These are phyloP conservation scores for Lycaena phlaeas DNA, from an alignment of 2,888 invertebrate genomes.

Conservation along the genomic window DNA sequence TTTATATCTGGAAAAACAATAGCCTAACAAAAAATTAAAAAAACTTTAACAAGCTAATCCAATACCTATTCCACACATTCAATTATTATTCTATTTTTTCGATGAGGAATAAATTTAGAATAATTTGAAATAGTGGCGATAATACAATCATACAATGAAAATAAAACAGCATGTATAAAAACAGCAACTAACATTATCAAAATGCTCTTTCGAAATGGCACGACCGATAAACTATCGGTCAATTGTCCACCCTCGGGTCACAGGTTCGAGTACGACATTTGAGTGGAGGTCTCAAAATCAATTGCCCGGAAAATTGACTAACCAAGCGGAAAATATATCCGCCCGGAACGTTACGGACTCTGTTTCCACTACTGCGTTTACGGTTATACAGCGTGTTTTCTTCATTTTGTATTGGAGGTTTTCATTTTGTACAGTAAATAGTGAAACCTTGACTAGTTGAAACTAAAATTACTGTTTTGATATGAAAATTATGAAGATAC, in stretches of 20 bases:
- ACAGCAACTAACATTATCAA: slow-evolving; percentile 51
- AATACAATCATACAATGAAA: too few relatives aligned
- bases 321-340: slow-evolving; percentile 70
- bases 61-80: too few relatives aligned
- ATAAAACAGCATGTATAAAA: slow-evolving; percentile 21
- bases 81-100: too few relatives aligned
- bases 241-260: slow-evolving; percentile 37
- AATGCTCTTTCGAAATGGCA: slow-evolving; percentile 51
- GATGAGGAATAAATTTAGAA: too few relatives aligned
- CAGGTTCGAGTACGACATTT: slow-evolving; percentile 47
- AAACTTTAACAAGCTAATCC: too few relatives aligned
- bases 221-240: slow-evolving; percentile 50
- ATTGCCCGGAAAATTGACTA: slow-evolving; percentile 69
- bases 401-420: neutral
- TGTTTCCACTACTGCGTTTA: slow-evolving; percentile 40
- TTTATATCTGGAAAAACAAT: too few relatives aligned
- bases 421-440: neutral
- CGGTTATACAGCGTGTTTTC: neutral
- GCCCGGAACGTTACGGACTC: slow-evolving; percentile 37
- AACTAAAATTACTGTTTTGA: too few relatives aligned
- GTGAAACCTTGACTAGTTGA: too few relatives aligned
- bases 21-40: too few relatives aligned
- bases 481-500: too few relatives aligned
- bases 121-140: too few relatives aligned
- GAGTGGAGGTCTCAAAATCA: slow-evolving; percentile 42